These are phyloP conservation scores for Festucalex cinctus DNA, from an alignment of 2,113 vertebrate genomes.

Conservation along the genomic window DNA sequence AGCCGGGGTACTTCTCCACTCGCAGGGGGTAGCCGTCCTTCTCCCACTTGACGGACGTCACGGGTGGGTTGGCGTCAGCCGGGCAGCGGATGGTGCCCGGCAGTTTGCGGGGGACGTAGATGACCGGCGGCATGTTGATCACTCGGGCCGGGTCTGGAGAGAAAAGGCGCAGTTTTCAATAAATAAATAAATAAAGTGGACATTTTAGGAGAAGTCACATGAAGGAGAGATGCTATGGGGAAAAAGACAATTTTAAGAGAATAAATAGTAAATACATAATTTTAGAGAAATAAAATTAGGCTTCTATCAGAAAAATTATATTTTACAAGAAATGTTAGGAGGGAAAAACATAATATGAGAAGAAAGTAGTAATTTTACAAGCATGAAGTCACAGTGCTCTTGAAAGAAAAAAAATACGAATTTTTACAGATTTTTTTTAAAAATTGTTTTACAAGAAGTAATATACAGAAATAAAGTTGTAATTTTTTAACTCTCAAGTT, in stretches of 20 bases:
- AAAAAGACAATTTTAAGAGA: too few relatives aligned
- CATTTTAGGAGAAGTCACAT: too few relatives aligned
- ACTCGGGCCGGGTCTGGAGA: conserved; percentile 90
- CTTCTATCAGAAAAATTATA: too few relatives aligned
- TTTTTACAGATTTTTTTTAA: not conserved
- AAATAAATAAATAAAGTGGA: not conserved
- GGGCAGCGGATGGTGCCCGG: conserved; percentile 97
- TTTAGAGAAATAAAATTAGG: too few relatives aligned
- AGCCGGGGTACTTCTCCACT: conserved; percentile 93
- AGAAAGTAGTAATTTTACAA: not conserved
- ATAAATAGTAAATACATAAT: too few relatives aligned
- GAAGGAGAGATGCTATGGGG: too few relatives aligned
- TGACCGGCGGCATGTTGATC: conserved; percentile 96
- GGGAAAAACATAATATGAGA: too few relatives aligned
- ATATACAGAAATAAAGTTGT: too few relatives aligned
- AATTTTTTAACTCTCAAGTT: too few relatives aligned
- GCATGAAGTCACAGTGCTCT: not conserved
- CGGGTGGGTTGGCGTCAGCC: conserved; percentile 93
- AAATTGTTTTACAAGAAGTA: not conserved
- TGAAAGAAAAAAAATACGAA: not conserved
- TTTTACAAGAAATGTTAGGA: too few relatives aligned
- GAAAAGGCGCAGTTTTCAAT: not conserved
- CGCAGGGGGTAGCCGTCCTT: conserved; percentile 94
- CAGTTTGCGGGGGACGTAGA: conserved; percentile 95
- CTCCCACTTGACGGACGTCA: conserved; percentile 93